Conservation (phyloP, 1,140 invertebrate genomes). For the Drosophila kanapiae region DNA sequence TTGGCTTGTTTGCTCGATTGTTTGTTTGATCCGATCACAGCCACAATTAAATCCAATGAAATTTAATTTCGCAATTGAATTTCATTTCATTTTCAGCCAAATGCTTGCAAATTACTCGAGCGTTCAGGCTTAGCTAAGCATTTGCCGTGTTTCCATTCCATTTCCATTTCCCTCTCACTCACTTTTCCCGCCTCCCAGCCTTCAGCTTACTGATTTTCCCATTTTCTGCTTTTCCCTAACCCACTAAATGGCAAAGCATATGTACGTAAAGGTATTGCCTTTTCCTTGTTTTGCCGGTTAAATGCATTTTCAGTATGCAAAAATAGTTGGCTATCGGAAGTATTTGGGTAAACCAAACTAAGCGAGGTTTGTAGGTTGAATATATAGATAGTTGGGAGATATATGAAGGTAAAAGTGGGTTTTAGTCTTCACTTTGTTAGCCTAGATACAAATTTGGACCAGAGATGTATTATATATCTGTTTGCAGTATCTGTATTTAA, state of each 20-base stretch:
- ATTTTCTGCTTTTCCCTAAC: slow-evolving; percentile 32
- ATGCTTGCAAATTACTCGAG: slow-evolving; percentile 64
- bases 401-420: neutral
- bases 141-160: slow-evolving; percentile 15
- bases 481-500: neutral
- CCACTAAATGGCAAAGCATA: slow-evolving; percentile 5
- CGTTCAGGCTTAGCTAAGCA: slow-evolving; percentile 55
- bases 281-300: slow-evolving; percentile 23
- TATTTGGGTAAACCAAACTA: neutral
- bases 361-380: neutral
- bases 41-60: slow-evolving; percentile 64
- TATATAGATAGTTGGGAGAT: neutral
- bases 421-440: neutral
- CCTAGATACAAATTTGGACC: neutral
- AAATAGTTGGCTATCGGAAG: neutral
- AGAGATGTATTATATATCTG: neutral
- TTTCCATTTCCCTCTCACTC: slow-evolving; percentile 28
- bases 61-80: slow-evolving; percentile 58
- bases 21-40: slow-evolving; percentile 60
- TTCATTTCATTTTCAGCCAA: slow-evolving; percentile 57
- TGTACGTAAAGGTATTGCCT: slow-evolving; percentile 4
- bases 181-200: slow-evolving; percentile 23
- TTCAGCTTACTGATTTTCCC: slow-evolving; percentile 10
- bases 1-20: slow-evolving; percentile 23
- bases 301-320: slow-evolving; percentile 7